Evolutionary conservation across 2,113 vertebrate species (phyloP), one percentile per base, ranked within the genome.

Genomic region (Sinocyclocheilus rhinocerous): DNA sequence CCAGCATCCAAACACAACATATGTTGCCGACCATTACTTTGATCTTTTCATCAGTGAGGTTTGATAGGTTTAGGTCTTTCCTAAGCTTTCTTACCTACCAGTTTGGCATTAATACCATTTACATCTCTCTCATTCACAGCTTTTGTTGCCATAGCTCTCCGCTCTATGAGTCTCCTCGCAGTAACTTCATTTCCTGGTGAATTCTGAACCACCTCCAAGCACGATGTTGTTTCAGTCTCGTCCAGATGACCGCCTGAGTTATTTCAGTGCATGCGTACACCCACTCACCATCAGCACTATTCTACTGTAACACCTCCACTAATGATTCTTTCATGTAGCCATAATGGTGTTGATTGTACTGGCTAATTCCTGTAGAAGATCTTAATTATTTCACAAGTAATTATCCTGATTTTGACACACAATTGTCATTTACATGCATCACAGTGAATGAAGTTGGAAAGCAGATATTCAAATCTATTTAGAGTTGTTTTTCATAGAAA

Each of bases 211-310:
- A 84, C 69, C 76, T 84, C 72, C 85, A 76, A 69, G 50, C 33
- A 33, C 24, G 24, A 67, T 76, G 83, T 81, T 84, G 81, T 84
- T 86, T 84, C 65, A 69, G 67, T 82, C 73, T 83, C 42, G 36
- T 72, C 76, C 61, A 84, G 70, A 88, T 86, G 84, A 77, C 84
- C 20, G 33, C 63, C 70, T 75, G 26, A 83, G 42, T 86, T 88
- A 79, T 88, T 86, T 52, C 45, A 22, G 81, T 80, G 55, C 67
- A 36, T 81, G 76, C 57, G 61, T 29, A 18, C 69, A 42, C n/a
- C 63, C 63, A 80, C 85, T 84, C 61, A 59, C 24, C 67, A 76
- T 85, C 26, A 63, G 42, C 39, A 36, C 79, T 76, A 50, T 83
- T 77, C 72, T 67, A 85, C 73, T 85, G 42, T 61, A 55, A 59